These are phyloP conservation scores for Enteromius mattozi DNA, from an alignment of 2,797 vertebrate genomes.

Conservation along the genomic window DNA sequence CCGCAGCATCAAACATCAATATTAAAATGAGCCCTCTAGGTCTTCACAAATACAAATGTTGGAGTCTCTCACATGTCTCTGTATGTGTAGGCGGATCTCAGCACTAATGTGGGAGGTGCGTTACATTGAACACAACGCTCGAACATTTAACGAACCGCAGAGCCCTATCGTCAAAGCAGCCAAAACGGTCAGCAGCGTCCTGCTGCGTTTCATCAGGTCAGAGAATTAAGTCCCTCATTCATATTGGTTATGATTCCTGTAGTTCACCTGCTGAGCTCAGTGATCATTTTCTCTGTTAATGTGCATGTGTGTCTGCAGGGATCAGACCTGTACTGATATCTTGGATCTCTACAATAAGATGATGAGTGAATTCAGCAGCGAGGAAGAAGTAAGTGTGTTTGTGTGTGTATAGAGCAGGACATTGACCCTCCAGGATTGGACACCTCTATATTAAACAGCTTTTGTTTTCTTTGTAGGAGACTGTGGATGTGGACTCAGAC, in stretches of 20 bases:
- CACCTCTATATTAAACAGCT: not conserved
- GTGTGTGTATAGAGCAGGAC: slow-evolving; percentile 64
- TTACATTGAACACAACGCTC: slow-evolving; percentile 97
- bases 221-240: slow-evolving; percentile 29
- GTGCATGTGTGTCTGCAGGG: slow-evolving; percentile 74
- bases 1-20: not conserved
- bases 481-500: slow-evolving; percentile 92
- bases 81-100: slow-evolving; percentile 88
- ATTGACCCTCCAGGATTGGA: not conserved
- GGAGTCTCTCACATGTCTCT: not conserved
- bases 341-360: slow-evolving; percentile 89
- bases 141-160: slow-evolving; percentile 97
- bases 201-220: slow-evolving; percentile 95
- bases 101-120: slow-evolving; percentile 99
- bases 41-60: not conserved
- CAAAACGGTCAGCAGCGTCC: slow-evolving; percentile 92
- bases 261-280: not conserved
- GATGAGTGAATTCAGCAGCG: slow-evolving; percentile 88
- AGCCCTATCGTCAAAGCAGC: slow-evolving; percentile 96
- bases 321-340: slow-evolving; percentile 93
- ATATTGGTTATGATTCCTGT: not conserved
- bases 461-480: slow-evolving; percentile 65
- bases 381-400: slow-evolving; percentile 77
- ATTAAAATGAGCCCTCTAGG: not conserved
- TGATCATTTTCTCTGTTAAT: slow-evolving; percentile 10